Evolutionary conservation across 2,797 vertebrate genomes (phyloP), one percentile per base, ranked within the genome.

Genomic region (Lepus oiostolus): DNA sequence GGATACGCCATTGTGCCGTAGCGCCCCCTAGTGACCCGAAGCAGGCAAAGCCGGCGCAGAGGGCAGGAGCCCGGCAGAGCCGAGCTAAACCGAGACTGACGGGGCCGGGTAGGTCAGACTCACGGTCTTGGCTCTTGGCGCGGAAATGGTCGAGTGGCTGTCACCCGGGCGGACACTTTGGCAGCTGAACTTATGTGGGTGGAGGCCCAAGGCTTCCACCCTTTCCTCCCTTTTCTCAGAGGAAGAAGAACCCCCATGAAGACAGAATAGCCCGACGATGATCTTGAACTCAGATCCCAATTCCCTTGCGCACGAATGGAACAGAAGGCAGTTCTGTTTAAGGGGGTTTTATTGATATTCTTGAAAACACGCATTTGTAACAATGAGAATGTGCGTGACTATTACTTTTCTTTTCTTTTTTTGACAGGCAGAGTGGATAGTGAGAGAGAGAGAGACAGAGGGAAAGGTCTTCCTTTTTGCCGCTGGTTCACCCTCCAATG

Each of bases 81-180:
- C 54, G 11, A 54, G n/a, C 32, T 7, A 4, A 68, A 17, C 54
- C 54, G 54, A 58, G 13, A 13, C 54, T 13, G 17, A 17, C 60
- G 30, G 65, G 14, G 13, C 28, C 30, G n/a, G n/a, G 30, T 47
- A 47, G 42, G 42, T 47, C 42, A 47, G 42, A 8, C 42, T 47
- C 50, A 7, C 10, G 2, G 14, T 30, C 12, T 1, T 1, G 7
- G 12, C 1, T 1, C 22, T 42, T 38, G 22, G 1, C 0, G 7
- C 3, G 1, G 54, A 68, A 77, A 30, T 72, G 72, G 14, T 38
- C 2, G 0, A 0, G 10, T 2, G 0, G 54, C 2, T 50, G 42
- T 1, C 16, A 7, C 35, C 13, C 0, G 9, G 6, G 52, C 19
- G 14, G 24, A 6, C 24, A 30, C 7, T 4, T 0, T 47, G 42